These are phyloP conservation scores for Ylistrum balloti DNA, from an alignment of 1,140 invertebrate species.

Conservation along the genomic window DNA sequence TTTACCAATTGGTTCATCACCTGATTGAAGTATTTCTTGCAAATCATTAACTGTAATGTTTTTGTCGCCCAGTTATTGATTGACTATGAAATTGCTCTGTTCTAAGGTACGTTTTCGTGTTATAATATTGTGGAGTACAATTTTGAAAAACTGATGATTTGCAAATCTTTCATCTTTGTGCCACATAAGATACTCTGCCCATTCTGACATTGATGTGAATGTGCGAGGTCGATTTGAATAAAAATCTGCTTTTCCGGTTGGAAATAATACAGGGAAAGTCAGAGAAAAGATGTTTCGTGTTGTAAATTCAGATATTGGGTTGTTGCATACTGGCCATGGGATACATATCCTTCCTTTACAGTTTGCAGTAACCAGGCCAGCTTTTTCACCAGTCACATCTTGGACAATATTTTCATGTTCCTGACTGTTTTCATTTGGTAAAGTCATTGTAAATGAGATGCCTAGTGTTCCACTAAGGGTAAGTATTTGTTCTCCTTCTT, in stretches of 20 bases:
- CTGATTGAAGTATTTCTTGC: neutral
- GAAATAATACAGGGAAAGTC: constrained; percentile 3
- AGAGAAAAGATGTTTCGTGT: constrained; percentile 60
- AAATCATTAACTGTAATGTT: neutral
- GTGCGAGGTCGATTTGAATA: neutral
- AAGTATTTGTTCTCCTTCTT: too few species aligned
- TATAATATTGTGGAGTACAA: neutral
- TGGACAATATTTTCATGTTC: too few species aligned
- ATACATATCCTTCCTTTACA: neutral
- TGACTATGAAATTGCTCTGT: constrained; percentile 39
- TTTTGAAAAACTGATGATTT: neutral
- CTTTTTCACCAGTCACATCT: too few species aligned
- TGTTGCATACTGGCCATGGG: constrained; percentile 60
- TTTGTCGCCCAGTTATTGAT: constrained; percentile 37
- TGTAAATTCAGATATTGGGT: constrained; percentile 63
- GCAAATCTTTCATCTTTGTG: constrained; percentile 45
- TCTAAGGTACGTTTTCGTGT: neutral
- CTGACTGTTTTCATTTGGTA: too few species aligned
- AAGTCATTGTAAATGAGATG: too few species aligned
- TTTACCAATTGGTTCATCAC: too few species aligned
- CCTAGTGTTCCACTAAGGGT: too few species aligned
- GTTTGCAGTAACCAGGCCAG: too few species aligned
- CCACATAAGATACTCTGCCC: constrained; percentile 41
- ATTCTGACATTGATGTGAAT: constrained; percentile 35
- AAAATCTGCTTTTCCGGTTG: too few species aligned